Percentiles rank a stretch among this genome's conserved stretches.
Evolutionary conservation across 2,113 vertebrate genomes (phyloP).

Genomic region (Miniopterus natalensis): DNA sequence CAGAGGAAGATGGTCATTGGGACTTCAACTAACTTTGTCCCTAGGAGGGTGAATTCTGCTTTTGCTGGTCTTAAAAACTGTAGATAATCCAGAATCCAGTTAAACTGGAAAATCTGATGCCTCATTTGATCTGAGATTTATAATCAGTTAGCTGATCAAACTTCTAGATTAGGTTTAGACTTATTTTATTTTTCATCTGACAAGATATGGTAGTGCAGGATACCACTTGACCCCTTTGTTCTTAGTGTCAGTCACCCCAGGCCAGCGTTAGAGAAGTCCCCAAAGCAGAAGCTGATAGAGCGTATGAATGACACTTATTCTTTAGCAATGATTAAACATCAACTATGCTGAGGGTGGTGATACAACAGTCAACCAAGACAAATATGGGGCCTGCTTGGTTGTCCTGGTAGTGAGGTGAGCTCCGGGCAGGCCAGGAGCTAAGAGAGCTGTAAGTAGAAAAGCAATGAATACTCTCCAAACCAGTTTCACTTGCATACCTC

Average conservation of each 20-base stretch:
- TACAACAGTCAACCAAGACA: not conserved
- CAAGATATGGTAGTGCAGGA: not conserved
- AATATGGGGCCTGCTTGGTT: not conserved
- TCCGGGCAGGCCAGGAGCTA: not conserved
- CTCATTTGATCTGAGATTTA: slow-evolving; percentile 35
- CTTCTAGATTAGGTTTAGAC: not conserved
- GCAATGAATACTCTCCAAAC: not conserved
- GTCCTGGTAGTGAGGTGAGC: not conserved
- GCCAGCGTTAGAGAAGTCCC: not conserved
- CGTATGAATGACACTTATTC: not conserved
- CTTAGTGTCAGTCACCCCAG: not conserved
- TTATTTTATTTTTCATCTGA: not conserved
- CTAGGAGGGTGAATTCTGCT: not conserved
- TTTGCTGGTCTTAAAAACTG: not conserved
- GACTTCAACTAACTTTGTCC: not conserved
- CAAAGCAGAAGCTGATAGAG: not conserved
- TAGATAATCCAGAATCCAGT: not conserved
- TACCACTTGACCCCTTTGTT: not conserved
- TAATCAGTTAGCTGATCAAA: not conserved
- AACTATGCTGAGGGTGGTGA: not conserved
- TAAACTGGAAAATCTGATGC: slow-evolving; percentile 7
- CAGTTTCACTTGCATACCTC: not conserved
- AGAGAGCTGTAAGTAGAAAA: not conserved
- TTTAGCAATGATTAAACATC: not conserved
- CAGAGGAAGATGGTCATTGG: not conserved